phyloP scores from a whole-genome alignment of 2,888 invertebrate species.

The Ennomos erosarius region DNA sequence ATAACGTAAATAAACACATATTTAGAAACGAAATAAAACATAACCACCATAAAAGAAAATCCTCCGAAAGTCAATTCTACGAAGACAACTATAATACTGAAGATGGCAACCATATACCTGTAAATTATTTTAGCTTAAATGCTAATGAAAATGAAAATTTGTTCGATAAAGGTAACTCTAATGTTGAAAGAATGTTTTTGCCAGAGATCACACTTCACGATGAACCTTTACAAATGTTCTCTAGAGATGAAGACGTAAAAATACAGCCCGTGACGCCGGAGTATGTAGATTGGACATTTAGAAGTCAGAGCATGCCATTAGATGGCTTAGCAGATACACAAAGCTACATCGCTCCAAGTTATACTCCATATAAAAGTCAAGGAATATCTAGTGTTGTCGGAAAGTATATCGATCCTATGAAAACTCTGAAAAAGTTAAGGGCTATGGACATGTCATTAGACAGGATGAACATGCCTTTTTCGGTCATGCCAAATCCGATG shows the following conservation, averaged over 20 bases:
- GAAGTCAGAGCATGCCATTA: background rate
- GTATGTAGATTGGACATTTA: background rate
- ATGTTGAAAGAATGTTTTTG: too few species aligned
- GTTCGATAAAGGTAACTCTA: too few species aligned
- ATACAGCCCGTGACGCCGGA: too few species aligned
- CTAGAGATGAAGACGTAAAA: background rate
- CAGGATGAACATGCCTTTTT: background rate
- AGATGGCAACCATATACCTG: background rate
- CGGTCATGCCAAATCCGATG: background rate
- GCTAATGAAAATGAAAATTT: constrained; percentile 1
- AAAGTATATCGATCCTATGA: background rate
- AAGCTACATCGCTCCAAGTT: too few species aligned
- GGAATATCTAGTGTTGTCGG: background rate
- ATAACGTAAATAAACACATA: too few species aligned
- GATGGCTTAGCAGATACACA: background rate
- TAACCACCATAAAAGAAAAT: too few species aligned
- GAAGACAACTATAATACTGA: background rate
- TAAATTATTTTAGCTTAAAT: background rate
- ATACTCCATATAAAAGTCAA: too few species aligned
- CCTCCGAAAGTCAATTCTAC: background rate
- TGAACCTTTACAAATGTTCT: background rate
- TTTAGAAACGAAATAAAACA: too few species aligned
- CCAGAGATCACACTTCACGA: too few species aligned
- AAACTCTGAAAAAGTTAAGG: background rate
- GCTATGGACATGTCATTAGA: background rate